A percentile compares a stretch with the other conserved stretches of the same genome.
These are phyloP conservation scores for Nothobranchius furzeri DNA, from an alignment of 2,113 vertebrate genomes.

Conservation along the genomic window DNA sequence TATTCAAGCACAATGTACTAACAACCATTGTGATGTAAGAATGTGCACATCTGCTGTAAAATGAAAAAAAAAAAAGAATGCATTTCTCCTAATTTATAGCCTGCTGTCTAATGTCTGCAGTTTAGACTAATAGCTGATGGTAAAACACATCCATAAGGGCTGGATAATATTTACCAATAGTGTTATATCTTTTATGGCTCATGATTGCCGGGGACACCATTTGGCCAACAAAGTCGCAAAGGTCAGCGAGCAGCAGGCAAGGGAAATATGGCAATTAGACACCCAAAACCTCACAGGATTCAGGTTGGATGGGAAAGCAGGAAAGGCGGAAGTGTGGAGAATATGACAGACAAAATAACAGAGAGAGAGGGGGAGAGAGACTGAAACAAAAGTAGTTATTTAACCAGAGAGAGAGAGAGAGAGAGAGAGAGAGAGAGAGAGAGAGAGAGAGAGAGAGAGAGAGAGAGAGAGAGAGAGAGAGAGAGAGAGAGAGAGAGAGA, in stretches of 20 bases:
- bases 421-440: conserved; percentile 28
- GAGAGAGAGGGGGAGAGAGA: conserved; percentile 62
- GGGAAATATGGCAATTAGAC: conserved; percentile 80
- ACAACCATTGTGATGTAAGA: neutral
- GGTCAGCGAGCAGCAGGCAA: conserved; percentile 77
- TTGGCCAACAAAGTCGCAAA: conserved; percentile 88
- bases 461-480: conserved; percentile 45
- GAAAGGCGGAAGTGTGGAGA: conserved; percentile 66
- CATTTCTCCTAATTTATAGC: conserved; percentile 11
- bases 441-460: conserved; percentile 59
- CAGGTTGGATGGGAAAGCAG: conserved; percentile 60
- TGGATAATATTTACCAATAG: conserved; percentile 32
- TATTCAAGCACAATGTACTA: too few relatives aligned
- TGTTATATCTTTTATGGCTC: conserved; percentile 57
- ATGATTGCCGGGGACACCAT: conserved; percentile 83
- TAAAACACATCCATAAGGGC: conserved; percentile 46
- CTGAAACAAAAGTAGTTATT: conserved; percentile 76
- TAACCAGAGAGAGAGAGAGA: conserved; percentile 34
- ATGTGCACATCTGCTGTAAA: neutral
- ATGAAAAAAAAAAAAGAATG: neutral
- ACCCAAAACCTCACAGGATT: conserved; percentile 77
- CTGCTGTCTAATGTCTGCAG: conserved; percentile 46
- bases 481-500: conserved; percentile 18
- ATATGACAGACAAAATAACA: conserved; percentile 55
- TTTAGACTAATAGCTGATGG: conserved; percentile 25